Conservation (phyloP, 2,888 invertebrate species). For the Drosophila villosipedis region DNA sequence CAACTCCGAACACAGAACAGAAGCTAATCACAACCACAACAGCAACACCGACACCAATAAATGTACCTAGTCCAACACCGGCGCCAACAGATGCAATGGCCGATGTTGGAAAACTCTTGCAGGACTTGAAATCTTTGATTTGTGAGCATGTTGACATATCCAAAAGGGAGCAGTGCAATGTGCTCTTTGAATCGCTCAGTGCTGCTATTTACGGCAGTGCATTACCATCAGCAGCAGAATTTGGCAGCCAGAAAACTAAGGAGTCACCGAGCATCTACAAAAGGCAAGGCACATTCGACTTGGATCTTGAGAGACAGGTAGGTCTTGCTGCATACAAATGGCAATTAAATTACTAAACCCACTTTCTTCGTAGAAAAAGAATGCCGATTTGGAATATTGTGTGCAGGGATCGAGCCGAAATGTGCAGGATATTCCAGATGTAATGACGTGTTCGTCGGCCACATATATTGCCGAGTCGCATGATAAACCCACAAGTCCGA, state of each 20-base stretch:
- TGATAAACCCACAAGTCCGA: conserved; percentile 12
- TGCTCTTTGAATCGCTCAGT: conserved; percentile 35
- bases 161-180: conserved; percentile 42
- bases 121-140: conserved; percentile 39
- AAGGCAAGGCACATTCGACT: conserved; percentile 64
- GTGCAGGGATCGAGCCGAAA: conserved; percentile 12
- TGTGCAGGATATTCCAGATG: conserved; percentile 58
- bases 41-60: background rate
- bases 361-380: conserved; percentile 31
- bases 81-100: background rate
- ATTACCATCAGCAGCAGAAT: background rate
- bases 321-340: background rate
- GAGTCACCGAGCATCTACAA: conserved; percentile 42
- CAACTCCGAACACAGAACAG: background rate
- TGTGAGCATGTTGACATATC: conserved; percentile 45
- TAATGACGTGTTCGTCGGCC: conserved; percentile 65
- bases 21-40: background rate
- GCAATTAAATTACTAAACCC: background rate
- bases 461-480: conserved; percentile 61
- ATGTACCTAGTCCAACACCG: background rate
- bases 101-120: conserved; percentile 33
- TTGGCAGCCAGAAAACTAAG: background rate
- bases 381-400: background rate
- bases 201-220: conserved; percentile 1
- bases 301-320: conserved; percentile 56